Conservation (phyloP, 1,140 invertebrate species). For the Drosophila sucinea region DNA sequence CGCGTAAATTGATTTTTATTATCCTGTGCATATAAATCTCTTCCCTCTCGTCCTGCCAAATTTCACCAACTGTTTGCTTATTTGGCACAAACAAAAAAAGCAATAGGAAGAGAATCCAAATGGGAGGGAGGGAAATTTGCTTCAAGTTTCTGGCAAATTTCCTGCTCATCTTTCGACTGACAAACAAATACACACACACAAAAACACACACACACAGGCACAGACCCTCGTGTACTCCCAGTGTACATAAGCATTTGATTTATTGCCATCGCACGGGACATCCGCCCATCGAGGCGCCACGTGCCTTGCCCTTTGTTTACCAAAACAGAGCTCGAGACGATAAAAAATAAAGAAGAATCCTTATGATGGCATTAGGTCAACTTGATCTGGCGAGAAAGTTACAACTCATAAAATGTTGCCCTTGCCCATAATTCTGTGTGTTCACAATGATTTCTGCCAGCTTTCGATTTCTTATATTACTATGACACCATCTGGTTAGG, state of each 20-base stretch:
- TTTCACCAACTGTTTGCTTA: conserved; percentile 22
- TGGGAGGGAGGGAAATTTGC: neutral
- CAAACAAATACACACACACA: conserved; percentile 53
- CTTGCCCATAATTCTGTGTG: conserved; percentile 44
- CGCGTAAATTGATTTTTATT: no score
- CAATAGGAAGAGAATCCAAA: conserved; percentile 2
- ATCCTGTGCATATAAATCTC: conserved; percentile 28
- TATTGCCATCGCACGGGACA: conserved; percentile 58
- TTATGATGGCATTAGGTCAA: conserved; percentile 6
- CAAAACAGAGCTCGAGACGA: neutral
- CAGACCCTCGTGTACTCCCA: conserved; percentile 14
- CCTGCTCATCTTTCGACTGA: conserved; percentile 51
- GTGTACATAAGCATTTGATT: conserved; percentile 64
- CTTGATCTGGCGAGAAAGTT: conserved; percentile 21
- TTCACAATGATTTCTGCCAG: conserved; percentile 48
- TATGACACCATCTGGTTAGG: conserved; percentile 52
- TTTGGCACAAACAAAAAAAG: conserved; percentile 22
- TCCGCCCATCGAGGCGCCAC: conserved; percentile 58
- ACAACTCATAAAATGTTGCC: conserved; percentile 50
- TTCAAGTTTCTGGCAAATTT: conserved; percentile 53
- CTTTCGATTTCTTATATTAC: conserved; percentile 61
- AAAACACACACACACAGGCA: conserved; percentile 27
- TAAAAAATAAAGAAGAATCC: neutral
- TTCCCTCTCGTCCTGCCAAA: conserved; percentile 6
- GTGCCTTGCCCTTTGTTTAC: conserved; percentile 47